Base-by-base conservation (phyloP, 2,113 vertebrate species). In the Centropristis striata region DNA sequence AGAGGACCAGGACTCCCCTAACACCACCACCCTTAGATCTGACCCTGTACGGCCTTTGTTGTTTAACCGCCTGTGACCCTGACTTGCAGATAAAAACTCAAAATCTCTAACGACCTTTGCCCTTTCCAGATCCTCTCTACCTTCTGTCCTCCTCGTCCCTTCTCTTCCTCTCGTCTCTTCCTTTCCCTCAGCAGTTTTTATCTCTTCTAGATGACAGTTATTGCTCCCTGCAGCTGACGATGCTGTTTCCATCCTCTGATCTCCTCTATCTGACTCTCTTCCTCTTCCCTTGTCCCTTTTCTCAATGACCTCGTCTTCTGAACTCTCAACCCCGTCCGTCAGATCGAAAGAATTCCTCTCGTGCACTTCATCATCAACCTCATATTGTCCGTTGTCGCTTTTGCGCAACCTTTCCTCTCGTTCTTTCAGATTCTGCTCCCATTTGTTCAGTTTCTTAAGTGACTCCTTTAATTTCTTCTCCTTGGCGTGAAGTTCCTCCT, bases 1-100 rank as follows among this genome's bases (percentile, higher is more conserved):
- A 1, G 86, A 49, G 2, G 94, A 93, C 93, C 92, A 92, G 5
- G 85, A 54, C 83, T 95, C 94, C 7, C 92, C 90, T 12, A 95
- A 61, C 23, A 95, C 74, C 74, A 94, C n/a, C 47, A 95, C 74
- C 50, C 76, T 92, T 39, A 93, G 57, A 36, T 91, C 83, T 0
- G 77, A 68, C 11, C 44, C 51, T 0, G 36, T 20, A 15, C 42
- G 16, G 15, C 16, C 63, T 65, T 41, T 72, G 81, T 55, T 67
- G 61, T 68, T 67, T 37, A 69, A 50, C 12, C 5, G 4, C 36
- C 2, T 32, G 21, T 12, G 60, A 47, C 32, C 49, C 13, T 0
- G 50, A 25, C 61, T 46, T 9, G 23, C 18, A 51, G 71, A 57
- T 13, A 64, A 60, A 36, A 44, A 14, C 27, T 11, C 25, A 4